phyloP scores from a whole-genome alignment of 2,888 invertebrate genomes.

The Ophion costatus region DNA sequence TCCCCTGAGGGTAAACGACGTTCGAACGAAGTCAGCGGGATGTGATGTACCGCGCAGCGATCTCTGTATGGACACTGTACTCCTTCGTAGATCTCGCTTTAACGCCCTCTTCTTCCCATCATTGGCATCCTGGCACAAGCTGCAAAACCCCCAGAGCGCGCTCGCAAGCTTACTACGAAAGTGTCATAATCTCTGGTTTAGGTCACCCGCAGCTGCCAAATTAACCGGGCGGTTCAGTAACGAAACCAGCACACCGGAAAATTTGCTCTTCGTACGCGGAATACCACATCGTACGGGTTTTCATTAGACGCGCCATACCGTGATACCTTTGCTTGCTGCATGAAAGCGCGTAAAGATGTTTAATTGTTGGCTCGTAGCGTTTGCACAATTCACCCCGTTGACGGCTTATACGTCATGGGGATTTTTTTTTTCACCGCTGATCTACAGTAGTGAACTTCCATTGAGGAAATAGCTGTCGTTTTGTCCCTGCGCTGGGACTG shows the following conservation, averaged over 20 bases:
- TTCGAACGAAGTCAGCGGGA: constrained; percentile 56
- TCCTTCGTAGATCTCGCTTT: constrained; percentile 63
- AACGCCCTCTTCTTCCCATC: constrained; percentile 54
- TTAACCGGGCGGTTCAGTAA: constrained; percentile 67
- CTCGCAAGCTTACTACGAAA: constrained; percentile 43
- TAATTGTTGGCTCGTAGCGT: constrained; percentile 5
- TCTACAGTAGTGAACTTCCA: not conserved
- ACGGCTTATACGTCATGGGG: not conserved
- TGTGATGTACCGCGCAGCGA: constrained; percentile 30
- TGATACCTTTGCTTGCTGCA: constrained; percentile 47
- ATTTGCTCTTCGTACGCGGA: constrained; percentile 40
- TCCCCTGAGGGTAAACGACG: constrained; percentile 48
- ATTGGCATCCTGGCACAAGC: constrained; percentile 18
- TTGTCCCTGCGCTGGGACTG: not conserved
- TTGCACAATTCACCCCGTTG: not conserved
- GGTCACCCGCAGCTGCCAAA: constrained; percentile 76
- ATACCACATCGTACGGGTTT: constrained; percentile 40
- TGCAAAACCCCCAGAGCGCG: constrained; percentile 28
- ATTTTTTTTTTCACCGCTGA: not conserved
- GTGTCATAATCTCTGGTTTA: constrained; percentile 76
- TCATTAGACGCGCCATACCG: constrained; percentile 46
- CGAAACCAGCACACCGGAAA: constrained; percentile 56
- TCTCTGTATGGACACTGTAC: constrained; percentile 31
- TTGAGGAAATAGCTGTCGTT: not conserved
- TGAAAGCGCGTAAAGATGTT: constrained; percentile 40